phyloP scores from a whole-genome alignment of 2,888 invertebrate species.

The Synanthedon myopaeformis region DNA sequence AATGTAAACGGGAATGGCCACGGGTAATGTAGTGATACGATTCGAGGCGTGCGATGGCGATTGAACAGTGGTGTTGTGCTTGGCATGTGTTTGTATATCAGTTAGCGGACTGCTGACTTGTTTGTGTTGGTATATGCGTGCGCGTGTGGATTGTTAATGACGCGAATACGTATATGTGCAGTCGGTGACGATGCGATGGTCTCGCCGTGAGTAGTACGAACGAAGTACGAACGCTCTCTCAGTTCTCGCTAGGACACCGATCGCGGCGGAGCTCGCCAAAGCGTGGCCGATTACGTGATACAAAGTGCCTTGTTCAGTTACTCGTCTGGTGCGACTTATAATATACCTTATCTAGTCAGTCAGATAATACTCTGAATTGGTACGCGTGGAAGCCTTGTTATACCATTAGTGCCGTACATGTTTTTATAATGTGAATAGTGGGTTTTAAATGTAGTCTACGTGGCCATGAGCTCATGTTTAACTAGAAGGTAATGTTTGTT shows the following conservation, averaged over 20 bases:
- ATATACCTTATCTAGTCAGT: constrained; percentile 45
- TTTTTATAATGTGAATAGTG: constrained; percentile 36
- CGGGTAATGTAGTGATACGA: constrained; percentile 15
- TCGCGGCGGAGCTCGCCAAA: constrained; percentile 40
- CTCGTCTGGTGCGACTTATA: constrained; percentile 6
- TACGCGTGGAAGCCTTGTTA: constrained; percentile 28
- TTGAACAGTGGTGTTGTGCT: constrained; percentile 17
- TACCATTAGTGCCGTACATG: constrained; percentile 20
- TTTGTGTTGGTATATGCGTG: constrained; percentile 61
- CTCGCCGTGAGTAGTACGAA: constrained; percentile 7
- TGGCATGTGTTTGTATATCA: constrained; percentile 44
- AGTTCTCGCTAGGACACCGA: constrained; percentile 47
- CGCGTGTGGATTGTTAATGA: constrained; percentile 51
- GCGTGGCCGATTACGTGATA: constrained; percentile 44
- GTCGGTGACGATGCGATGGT: constrained; percentile 12
- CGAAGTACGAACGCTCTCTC: constrained; percentile 18
- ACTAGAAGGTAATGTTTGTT: constrained; percentile 50
- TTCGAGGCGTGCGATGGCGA: constrained; percentile 19
- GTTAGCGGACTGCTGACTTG: constrained; percentile 31
- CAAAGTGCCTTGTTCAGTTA: not conserved
- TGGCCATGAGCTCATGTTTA: constrained; percentile 60
- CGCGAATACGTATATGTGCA: constrained; percentile 52
- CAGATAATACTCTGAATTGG: constrained; percentile 58
- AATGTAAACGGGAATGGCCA: not conserved
- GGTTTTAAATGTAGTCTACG: constrained; percentile 43